Evolutionary conservation across 1,140 invertebrate genomes (phyloP), one percentile per base, ranked within the genome.

Genomic region (Hyles vespertilio): DNA sequence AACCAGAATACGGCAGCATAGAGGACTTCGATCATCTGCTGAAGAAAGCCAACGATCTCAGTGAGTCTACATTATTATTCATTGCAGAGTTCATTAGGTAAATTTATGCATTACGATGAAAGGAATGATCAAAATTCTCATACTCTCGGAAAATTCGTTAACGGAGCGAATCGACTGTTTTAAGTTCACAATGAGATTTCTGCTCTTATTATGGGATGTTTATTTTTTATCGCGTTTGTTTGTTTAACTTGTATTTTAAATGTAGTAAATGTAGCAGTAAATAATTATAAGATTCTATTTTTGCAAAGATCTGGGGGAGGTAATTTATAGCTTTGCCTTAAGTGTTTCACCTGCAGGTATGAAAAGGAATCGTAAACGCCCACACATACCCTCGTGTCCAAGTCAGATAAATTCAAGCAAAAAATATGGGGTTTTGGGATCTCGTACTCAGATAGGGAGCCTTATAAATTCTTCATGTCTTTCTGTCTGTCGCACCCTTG

Each of bases 11-110:
- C 54, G 94, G 94, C 8, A 92, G 90, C 0, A 80, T 93, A 70
- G 85, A 89, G 2, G 93, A 95, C 63, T 92, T 95, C 32, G 82
- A 93, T 45, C 70, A 88, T 3, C 79, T 95, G 7, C 60, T 89
- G 0, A 73, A 66, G 46, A 82, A 86, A 68, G 89, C 91, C 0
- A 86, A 89, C 12, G 53, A 80, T 48, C 65, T 90, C 1, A 89
- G 89, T 92, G 55, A 91, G 79, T 70, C 6, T 33, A 48, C 12
- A 51, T 54, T 43, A 54, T 44, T 60, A 63, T 65, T 73, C 61
- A 68, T 66, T 53, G 59, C 45, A 12, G 48, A 51, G 58, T 66
- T 51, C 57, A 67, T 67, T 61, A 72, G 56, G 63, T 57, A 72
- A 72, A 74, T 75, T 63, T 72, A 75, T 75, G 67, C 70, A 72